Base-by-base conservation (phyloP, 1,140 invertebrate genomes). In the Diabrotica virgifera region DNA sequence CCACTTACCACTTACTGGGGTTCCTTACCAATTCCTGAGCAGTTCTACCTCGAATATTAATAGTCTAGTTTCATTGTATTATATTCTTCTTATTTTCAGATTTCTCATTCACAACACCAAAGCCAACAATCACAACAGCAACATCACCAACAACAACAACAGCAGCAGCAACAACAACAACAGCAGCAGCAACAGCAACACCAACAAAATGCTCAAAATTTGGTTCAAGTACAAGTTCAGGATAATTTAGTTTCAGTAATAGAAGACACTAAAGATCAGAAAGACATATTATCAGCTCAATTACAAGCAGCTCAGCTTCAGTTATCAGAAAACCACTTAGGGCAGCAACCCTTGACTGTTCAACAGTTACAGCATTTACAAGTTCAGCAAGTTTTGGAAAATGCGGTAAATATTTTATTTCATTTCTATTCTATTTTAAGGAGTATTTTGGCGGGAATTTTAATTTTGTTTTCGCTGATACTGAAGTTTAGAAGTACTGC, bases 211-310 rank as follows among this genome's bases (percentile, higher is more conserved):
- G 8, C 40, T 46, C 76, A 76, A 59, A 78, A 75, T 64, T 72
- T 79, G 69, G 77, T 79, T 6, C 78, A 79, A 62, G 78, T 79
- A 10, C 77, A 78, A 67, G 78, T 79, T 9, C 77, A 79, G 59
- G 77, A 78, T 67, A 79, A 79, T 66, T 68, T 79, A 66, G 77
- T 79, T 0, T 78, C 76, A 5, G 78, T 79, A 7, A 79, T 79
- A 24, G 78, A 79, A 62, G 78, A 78, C 62, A 75, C 66, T 59
- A 78, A 77, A 64, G 77, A 79, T 36, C 74, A 76, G 52, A 79
- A 78, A 64, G 76, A 78, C 61, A 67, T 76, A 11, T 70, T 78
- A 12, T 59, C 73, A 2, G 68, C 73, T 50, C 76, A 77, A 54
- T 35, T 77, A 37, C 71, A 71, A 37, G 75, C 77, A 36, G 75